Evolutionary conservation across 2,888 invertebrate genomes (phyloP).

Genomic region (Stenurella melanura): DNA sequence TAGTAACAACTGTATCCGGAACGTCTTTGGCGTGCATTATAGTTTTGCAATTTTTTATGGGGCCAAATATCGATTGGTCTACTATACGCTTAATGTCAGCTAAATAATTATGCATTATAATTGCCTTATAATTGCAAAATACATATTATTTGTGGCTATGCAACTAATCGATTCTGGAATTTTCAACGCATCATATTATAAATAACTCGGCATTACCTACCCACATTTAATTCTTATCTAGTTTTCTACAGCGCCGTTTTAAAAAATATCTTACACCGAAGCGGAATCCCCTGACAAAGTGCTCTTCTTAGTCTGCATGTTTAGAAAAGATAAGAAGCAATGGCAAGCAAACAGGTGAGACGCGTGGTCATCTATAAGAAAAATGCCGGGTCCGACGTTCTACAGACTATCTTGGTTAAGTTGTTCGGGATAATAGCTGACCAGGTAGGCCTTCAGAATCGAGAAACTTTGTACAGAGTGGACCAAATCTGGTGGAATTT

Average conservation of each 20-base stretch:
- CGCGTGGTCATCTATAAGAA: constrained; percentile 4
- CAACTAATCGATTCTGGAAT: neutral
- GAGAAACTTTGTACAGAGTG: neutral
- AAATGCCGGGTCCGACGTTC: neutral
- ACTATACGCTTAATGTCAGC: too few relatives aligned
- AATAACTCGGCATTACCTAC: neutral
- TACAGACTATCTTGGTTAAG: neutral
- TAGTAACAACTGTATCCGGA: too few relatives aligned
- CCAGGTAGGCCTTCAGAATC: neutral
- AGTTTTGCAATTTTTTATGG: too few relatives aligned
- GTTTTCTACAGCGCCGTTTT: neutral
- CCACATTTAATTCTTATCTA: constrained; percentile 11
- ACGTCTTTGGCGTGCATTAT: too few relatives aligned
- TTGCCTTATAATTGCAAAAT: neutral
- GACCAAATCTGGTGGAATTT: neutral
- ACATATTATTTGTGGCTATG: neutral
- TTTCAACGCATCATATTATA: neutral
- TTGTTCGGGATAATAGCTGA: constrained; percentile 5
- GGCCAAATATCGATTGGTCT: too few relatives aligned
- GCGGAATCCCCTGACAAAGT: constrained; percentile 3
- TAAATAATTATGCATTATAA: too few relatives aligned
- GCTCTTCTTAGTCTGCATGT: constrained; percentile 9
- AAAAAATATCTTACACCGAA: neutral
- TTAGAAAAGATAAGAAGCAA: constrained; percentile 3
- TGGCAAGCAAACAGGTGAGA: constrained; percentile 12